Conservation (phyloP, 2,888 invertebrate genomes). For the Aplocera efformata region DNA sequence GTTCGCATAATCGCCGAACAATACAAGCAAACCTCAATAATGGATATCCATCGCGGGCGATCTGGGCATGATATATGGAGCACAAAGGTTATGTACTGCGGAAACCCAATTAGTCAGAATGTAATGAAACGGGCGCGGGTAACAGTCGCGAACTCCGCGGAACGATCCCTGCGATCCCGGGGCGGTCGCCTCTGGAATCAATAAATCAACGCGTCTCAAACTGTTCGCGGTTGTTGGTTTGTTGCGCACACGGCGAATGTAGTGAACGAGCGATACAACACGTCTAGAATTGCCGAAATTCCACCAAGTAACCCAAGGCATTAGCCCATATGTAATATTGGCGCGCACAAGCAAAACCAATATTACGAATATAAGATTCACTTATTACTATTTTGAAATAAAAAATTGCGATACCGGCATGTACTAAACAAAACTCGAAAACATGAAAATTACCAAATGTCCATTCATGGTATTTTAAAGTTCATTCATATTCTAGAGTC, state of each 20-base stretch:
- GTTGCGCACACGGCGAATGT: conserved; percentile 25
- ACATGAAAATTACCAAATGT: no score
- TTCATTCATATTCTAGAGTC: no score
- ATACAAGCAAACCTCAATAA: conserved; percentile 14
- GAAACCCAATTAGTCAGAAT: conserved; percentile 58
- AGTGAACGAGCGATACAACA: conserved; percentile 10
- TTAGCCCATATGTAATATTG: no score
- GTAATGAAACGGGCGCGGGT: conserved; percentile 59
- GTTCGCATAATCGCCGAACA: conserved; percentile 5
- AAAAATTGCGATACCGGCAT: no score
- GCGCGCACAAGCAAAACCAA: no score
- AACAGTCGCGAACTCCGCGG: conserved; percentile 45
- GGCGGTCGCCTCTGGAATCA: conserved; percentile 59
- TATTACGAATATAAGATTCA: no score
- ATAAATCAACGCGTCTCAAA: conserved; percentile 74
- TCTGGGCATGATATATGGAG: conserved; percentile 17
- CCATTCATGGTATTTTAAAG: no score
- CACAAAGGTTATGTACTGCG: conserved; percentile 18
- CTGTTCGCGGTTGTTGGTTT: conserved; percentile 44
- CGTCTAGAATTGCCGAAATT: no score
- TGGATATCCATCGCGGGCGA: conserved; percentile 12
- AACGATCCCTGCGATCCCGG: conserved; percentile 48
- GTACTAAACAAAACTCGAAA: no score
- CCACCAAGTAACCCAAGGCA: no score
- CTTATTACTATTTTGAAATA: no score